Evolutionary conservation across 1,140 invertebrate genomes (phyloP).

Genomic region (Periplaneta americana): DNA sequence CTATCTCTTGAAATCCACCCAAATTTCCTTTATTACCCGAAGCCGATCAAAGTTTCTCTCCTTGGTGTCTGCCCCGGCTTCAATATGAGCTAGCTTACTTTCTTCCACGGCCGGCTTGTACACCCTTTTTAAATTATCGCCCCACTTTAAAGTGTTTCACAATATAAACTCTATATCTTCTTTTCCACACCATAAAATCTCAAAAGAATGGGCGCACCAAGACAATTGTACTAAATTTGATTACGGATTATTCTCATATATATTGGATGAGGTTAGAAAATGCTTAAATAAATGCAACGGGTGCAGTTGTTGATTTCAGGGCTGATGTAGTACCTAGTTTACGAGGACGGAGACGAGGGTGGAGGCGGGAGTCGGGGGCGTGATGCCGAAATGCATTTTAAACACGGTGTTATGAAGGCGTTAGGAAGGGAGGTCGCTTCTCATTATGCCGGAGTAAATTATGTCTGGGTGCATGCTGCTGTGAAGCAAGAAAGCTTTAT

Average conservation of each 20-base stretch:
- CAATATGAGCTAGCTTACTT: neutral
- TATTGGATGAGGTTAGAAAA: slow-evolving; percentile 27
- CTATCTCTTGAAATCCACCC: slow-evolving; percentile 19
- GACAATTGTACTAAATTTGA: slow-evolving; percentile 36
- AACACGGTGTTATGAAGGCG: neutral
- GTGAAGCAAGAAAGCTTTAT: slow-evolving; percentile 19
- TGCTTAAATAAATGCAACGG: slow-evolving; percentile 27
- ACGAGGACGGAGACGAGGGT: neutral
- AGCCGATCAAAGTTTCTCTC: slow-evolving; percentile 31
- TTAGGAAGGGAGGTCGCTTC: neutral
- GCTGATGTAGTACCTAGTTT: slow-evolving; percentile 2
- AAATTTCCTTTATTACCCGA: slow-evolving; percentile 28
- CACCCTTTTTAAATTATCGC: slow-evolving; percentile 31
- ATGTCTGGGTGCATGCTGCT: slow-evolving; percentile 1
- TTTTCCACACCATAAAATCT: slow-evolving; percentile 34
- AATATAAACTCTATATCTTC: slow-evolving; percentile 34
- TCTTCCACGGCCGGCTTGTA: slow-evolving; percentile 16
- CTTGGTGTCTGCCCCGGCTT: neutral
- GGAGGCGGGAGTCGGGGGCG: neutral
- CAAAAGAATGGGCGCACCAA: slow-evolving; percentile 29
- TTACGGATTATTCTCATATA: slow-evolving; percentile 34
- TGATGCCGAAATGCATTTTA: slow-evolving; percentile 10
- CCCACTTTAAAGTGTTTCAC: slow-evolving; percentile 30
- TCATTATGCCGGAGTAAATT: slow-evolving; percentile 19
- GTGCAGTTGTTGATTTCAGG: slow-evolving; percentile 19